These are phyloP conservation scores for Rutpela maculata DNA, from an alignment of 2,888 invertebrate species.

Conservation along the genomic window DNA sequence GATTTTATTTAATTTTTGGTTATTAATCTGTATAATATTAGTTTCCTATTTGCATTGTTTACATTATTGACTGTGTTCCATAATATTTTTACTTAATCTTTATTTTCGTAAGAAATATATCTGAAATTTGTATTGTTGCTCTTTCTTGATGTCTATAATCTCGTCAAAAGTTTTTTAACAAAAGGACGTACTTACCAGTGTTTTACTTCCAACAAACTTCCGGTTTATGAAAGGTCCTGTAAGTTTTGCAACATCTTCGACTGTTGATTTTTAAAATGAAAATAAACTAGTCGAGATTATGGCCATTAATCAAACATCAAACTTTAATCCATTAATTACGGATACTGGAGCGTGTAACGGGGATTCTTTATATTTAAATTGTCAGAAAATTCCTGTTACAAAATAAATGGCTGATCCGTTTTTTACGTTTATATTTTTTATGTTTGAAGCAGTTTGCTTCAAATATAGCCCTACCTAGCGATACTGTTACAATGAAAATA, in stretches of 20 bases:
- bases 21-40: too few species aligned
- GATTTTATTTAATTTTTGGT: too few species aligned
- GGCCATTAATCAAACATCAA: background rate
- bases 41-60: too few species aligned
- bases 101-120: too few species aligned
- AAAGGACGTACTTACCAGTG: too few species aligned
- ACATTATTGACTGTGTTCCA: too few species aligned
- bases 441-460: background rate
- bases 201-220: background rate
- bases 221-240: background rate
- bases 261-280: background rate
- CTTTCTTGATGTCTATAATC: background rate
- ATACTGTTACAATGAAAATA: too few species aligned
- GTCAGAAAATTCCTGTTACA: background rate
- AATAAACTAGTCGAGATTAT: background rate
- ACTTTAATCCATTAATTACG: slow-evolving; percentile 7
- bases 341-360: background rate
- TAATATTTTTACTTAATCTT: too few species aligned
- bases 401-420: background rate
- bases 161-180: too few species aligned
- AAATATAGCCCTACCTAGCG: background rate
- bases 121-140: background rate
- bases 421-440: background rate
- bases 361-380: background rate
- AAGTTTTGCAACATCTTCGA: background rate